Percentiles rank a stretch among this genome's conserved stretches.
phyloP scores from a whole-genome alignment of 2,888 invertebrate species.

The Oligia latruncula region DNA sequence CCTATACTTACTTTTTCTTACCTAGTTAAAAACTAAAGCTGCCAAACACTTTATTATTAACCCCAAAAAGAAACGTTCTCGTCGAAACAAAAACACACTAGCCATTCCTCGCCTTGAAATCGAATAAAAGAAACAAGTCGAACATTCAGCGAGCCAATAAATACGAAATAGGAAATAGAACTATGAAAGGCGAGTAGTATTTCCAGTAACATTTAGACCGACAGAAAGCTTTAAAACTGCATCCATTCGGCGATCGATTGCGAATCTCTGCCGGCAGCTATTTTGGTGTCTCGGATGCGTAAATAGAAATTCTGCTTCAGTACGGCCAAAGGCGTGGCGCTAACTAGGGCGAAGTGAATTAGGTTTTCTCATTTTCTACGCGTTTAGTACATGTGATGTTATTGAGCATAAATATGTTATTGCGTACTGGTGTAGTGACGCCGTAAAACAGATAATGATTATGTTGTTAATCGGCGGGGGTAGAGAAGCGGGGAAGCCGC shows the following conservation, averaged over 20 bases:
- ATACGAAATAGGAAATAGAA: slow-evolving; percentile 36
- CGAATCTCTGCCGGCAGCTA: slow-evolving; percentile 59
- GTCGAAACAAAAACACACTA: background rate
- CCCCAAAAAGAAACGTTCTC: background rate
- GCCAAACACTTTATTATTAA: background rate
- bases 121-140: slow-evolving; percentile 15
- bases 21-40: background rate
- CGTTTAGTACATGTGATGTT: background rate
- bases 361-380: background rate
- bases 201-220: slow-evolving; percentile 44
- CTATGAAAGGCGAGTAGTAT: slow-evolving; percentile 33
- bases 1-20: background rate
- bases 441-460: background rate
- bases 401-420: no score
- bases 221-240: slow-evolving; percentile 54
- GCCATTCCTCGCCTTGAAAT: slow-evolving; percentile 14
- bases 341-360: background rate
- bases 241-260: slow-evolving; percentile 60
- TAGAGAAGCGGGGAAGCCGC: no score
- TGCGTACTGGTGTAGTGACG: background rate
- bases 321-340: background rate
- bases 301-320: slow-evolving; percentile 44
- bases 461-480: no score
- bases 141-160: slow-evolving; percentile 34
- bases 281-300: slow-evolving; percentile 50